Conservation (phyloP, 2,797 vertebrate genomes). For the Bradypodion ventrale region DNA sequence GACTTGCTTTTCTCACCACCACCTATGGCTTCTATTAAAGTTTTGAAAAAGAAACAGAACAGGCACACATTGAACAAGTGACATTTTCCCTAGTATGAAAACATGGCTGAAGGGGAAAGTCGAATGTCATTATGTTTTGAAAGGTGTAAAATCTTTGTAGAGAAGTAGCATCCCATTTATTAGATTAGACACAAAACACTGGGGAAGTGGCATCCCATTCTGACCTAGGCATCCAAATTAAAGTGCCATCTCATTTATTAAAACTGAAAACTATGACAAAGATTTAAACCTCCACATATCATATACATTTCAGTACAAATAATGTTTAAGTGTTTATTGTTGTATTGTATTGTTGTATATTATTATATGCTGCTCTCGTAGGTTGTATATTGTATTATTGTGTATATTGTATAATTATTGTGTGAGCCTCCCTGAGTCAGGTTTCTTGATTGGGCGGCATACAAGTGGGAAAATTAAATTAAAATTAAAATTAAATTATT, state of each 20-base stretch:
- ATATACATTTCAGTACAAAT: too few species aligned
- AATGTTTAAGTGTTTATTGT: too few species aligned
- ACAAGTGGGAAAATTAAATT: too few species aligned
- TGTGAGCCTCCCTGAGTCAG: too few species aligned
- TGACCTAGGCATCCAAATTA: neutral
- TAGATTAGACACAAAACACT: too few species aligned
- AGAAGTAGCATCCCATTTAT: neutral
- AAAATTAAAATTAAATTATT: too few species aligned
- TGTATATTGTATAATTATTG: too few species aligned
- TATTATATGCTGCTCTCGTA: too few species aligned
- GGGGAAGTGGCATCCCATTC: neutral
- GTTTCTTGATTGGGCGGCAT: too few species aligned
- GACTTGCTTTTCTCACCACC: neutral
- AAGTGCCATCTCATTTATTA: neutral
- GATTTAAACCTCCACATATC: neutral
- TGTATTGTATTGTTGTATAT: too few species aligned
- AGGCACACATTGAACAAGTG: neutral
- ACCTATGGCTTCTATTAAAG: neutral
- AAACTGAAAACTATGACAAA: neutral
- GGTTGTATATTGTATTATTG: too few species aligned
- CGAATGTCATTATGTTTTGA: neutral
- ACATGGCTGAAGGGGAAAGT: neutral
- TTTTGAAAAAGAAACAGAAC: neutral
- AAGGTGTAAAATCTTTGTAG: neutral
- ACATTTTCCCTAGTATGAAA: neutral